Evolutionary conservation across 1,140 invertebrate species (phyloP).

Genomic region (Adelges cooleyi): DNA sequence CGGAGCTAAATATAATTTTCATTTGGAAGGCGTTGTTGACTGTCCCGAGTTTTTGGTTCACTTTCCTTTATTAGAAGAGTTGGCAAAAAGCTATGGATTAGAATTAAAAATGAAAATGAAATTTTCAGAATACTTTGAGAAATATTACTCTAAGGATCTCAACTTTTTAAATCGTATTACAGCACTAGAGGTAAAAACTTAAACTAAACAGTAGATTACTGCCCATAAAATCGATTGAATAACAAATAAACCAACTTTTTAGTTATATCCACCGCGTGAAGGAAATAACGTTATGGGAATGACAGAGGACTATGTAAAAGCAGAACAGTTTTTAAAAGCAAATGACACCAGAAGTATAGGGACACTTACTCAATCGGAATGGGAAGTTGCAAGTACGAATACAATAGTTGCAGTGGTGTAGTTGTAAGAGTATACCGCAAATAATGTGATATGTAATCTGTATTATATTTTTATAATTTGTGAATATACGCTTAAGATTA

Average conservation of each 20-base stretch:
- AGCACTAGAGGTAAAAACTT: neutral
- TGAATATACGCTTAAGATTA: too few relatives aligned
- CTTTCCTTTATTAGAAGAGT: slow-evolving; percentile 65
- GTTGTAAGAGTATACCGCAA: too few relatives aligned
- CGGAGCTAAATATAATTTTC: slow-evolving; percentile 93
- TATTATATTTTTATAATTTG: too few relatives aligned
- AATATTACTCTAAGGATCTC: slow-evolving; percentile 29
- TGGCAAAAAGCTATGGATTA: slow-evolving; percentile 48
- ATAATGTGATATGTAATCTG: too few relatives aligned
- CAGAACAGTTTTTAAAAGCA: slow-evolving; percentile 46
- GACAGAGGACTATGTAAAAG: slow-evolving; percentile 61
- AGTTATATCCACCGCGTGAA: slow-evolving; percentile 51
- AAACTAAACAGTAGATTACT: too few relatives aligned
- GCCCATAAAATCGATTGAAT: too few relatives aligned
- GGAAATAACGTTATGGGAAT: slow-evolving; percentile 46
- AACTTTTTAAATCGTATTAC: neutral
- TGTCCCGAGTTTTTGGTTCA: slow-evolving; percentile 98
- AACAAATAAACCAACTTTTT: slow-evolving; percentile 37
- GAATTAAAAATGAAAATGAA: slow-evolving; percentile 44
- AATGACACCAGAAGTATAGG: slow-evolving; percentile 46
- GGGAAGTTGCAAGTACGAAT: slow-evolving; percentile 80
- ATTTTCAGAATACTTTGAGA: slow-evolving; percentile 47
- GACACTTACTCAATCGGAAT: slow-evolving; percentile 79
- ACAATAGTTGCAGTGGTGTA: too few relatives aligned
- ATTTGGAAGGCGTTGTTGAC: slow-evolving; percentile 89